These are phyloP conservation scores for Drosophila conformis DNA, from an alignment of 2,888 invertebrate genomes.

Conservation along the genomic window DNA sequence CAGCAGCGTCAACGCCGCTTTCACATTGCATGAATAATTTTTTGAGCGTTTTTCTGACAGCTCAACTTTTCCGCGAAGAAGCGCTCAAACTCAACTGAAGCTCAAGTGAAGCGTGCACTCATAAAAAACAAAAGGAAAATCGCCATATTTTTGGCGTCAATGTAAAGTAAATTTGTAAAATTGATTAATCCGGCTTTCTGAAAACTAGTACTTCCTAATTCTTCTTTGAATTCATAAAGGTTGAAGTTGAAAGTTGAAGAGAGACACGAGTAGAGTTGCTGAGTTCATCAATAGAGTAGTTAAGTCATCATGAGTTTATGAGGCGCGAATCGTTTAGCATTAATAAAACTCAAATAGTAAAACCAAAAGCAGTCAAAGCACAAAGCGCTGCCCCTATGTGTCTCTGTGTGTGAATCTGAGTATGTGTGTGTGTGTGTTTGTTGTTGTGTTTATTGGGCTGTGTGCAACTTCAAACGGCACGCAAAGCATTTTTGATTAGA, in stretches of 20 bases:
- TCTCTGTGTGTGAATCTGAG: not conserved
- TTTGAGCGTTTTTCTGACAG: constrained; percentile 69
- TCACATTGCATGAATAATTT: constrained; percentile 73
- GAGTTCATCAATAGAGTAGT: constrained; percentile 49
- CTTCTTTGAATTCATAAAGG: too few relatives aligned
- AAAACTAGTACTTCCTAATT: not conserved
- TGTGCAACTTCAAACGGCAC: constrained; percentile 65
- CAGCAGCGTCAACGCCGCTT: constrained; percentile 49
- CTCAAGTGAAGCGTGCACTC: not conserved
- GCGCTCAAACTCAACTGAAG: not conserved
- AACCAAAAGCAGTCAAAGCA: constrained; percentile 45
- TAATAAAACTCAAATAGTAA: constrained; percentile 67
- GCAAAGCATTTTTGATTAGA: constrained; percentile 80
- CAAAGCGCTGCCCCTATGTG: constrained; percentile 37
- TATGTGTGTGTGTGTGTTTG: constrained; percentile 10
- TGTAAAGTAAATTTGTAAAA: not conserved
- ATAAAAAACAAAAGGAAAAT: constrained; percentile 3
- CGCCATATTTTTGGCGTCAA: not conserved
- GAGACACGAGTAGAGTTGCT: not conserved
- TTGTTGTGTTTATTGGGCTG: constrained; percentile 25
- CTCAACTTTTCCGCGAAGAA: constrained; percentile 8
- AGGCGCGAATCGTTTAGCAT: constrained; percentile 54
- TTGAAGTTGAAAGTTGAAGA: not conserved
- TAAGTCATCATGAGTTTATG: constrained; percentile 30
- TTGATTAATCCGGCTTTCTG: not conserved